Evolutionary conservation across 2,888 invertebrate species (phyloP), one percentile per base, ranked within the genome.

Genomic region (Apamea crenata): DNA sequence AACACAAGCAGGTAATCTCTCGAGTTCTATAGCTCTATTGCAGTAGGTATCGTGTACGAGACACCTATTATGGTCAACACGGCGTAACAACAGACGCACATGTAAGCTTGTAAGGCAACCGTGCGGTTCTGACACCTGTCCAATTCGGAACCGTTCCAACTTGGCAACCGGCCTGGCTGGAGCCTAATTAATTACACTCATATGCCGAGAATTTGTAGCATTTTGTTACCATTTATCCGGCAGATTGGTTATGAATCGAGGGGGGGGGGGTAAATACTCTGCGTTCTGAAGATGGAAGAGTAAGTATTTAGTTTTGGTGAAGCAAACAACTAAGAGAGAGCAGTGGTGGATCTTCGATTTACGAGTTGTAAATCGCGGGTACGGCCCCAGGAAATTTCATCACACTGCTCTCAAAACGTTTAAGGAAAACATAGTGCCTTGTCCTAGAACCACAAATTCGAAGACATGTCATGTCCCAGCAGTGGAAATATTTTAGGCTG

Each of bases 71-170:
- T 68, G 32, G 50, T n/a, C 40, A 66, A 50, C 40, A 50, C n/a
- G 10, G 59, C 18, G 21, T 5, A 18, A 47, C n/a, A 76, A 68
- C 29, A 69, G n/a, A 14, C 56, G 65, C 29, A 29, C 36, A 6
- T 44, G 40, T 67, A 29, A 29, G 50, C 77, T 36, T 61, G 4
- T 77, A 25, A 65, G 81, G 61, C 25, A n/a, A n/a, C 21, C 25
- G 40, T n/a, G 53, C 2, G 69, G 59, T 65, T 59, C 69, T 76
- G 75, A 83, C 84, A 85, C 83, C 84, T 85, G 86, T 83, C 86
- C 83, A 67, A 74, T 67, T 70, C 61, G 69, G 75, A 83, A 29
- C 44, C 12, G 59, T 36, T 77, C 81, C 77, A 74, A 84, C 7
- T 85, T 84, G 75, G 83, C 86, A 65, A 29, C 50, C 14, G 7